Base-by-base conservation (phyloP, 2,888 invertebrate species). In the Agrilus biguttatus region DNA sequence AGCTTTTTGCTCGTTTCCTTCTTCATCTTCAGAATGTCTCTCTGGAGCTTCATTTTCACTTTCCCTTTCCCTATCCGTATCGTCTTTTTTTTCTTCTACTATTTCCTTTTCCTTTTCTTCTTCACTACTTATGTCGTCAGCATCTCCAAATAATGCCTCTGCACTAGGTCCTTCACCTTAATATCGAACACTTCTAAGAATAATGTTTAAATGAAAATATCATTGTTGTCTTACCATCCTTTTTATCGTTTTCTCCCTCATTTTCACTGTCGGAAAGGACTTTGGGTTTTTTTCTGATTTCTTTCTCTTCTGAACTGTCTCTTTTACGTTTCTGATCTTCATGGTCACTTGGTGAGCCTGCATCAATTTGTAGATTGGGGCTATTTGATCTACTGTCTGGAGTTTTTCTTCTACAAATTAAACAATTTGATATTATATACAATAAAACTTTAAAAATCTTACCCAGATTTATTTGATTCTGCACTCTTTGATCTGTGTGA, bases 81-180 rank as follows among this genome's bases (percentile, higher is more conserved):
- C 65, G 33, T 59, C 57, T 36, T 46, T 50, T 2, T 55, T 36
- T 14, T 35, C 34, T 34, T 65, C 52, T 54, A 63, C 45, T 5
- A 57, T 55, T 17, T 57, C 59, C 53, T 68, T 68, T 8, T 58
- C 61, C 6, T 70, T 77, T 45, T 85, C 88, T 53, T 88, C 87
- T 51, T 90, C 91, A 7, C 85, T 80, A 60, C 89, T 90, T 37
- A 92, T 92, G 61, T 92, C 92, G 47, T 90, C 84, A 13, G 91
- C 92, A 67, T 92, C 92, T 10, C 93, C 93, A 66, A 93, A 93
- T 23, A 93, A 70, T 8, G 87, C 89, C 49, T 84, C 84, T 0
- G 89, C 86, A 28, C 80, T 82, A 40, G 80, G 81, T 72, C 63
- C 45, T 55, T 41, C 33, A 28, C 28, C 38, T 44, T 41, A 21